These are phyloP conservation scores for Drosophila hamatofila DNA, from an alignment of 2,888 invertebrate species.

Conservation along the genomic window DNA sequence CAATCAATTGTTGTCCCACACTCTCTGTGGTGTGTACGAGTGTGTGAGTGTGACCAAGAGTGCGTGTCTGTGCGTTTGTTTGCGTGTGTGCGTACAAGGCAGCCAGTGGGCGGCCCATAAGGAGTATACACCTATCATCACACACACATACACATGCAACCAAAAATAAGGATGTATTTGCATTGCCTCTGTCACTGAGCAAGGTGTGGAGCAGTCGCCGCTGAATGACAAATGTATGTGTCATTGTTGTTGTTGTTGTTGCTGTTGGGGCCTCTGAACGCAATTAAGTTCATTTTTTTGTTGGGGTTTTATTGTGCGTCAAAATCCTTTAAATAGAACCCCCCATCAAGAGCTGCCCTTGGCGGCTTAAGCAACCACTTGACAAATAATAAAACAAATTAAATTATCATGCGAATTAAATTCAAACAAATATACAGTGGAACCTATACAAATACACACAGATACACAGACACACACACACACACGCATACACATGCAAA, in stretches of 20 bases:
- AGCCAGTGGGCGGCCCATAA: constrained; percentile 60
- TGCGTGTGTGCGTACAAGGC: constrained; percentile 48
- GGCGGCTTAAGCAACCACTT: constrained; percentile 27
- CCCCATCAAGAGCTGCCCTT: constrained; percentile 18
- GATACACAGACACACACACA: constrained; percentile 13
- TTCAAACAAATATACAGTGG: constrained; percentile 51
- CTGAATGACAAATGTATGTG: constrained; percentile 58
- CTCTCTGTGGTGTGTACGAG: constrained; percentile 22
- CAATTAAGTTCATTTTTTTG: constrained; percentile 28
- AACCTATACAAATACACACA: constrained; percentile 1
- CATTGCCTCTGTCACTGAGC: constrained; percentile 30
- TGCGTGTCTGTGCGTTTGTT: constrained; percentile 50
- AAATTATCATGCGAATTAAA: constrained; percentile 68
- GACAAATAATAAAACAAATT: constrained; percentile 58
- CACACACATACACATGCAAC: constrained; percentile 9
- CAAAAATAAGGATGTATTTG: constrained; percentile 54
- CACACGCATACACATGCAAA: constrained; percentile 1
- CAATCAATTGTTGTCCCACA: constrained; percentile 61
- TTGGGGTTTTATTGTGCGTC: constrained; percentile 27
- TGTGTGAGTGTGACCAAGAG: constrained; percentile 56
- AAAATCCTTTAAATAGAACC: constrained; percentile 29
- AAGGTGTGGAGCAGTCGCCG: constrained; percentile 45
- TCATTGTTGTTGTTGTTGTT: constrained; percentile 38
- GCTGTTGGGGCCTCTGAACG: constrained; percentile 15
- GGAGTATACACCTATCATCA: constrained; percentile 40